Evolutionary conservation across 1,140 invertebrate species (phyloP), one percentile per base, ranked within the genome.

Genomic region (Tetramorium alpestre): DNA sequence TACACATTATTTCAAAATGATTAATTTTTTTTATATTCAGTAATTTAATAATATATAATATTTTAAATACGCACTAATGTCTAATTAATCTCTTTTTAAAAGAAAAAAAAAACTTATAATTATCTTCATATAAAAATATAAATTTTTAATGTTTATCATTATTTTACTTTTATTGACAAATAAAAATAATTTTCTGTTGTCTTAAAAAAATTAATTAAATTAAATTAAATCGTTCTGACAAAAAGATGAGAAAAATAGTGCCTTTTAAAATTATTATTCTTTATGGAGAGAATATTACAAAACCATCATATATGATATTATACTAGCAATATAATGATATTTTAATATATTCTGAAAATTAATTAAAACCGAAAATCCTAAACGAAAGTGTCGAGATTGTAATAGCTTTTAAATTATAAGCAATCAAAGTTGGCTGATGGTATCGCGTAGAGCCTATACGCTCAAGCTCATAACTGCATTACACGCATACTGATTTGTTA

Each of bases 361-460:
- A 44, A 67, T 67, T 44, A 67, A 67, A 67, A 67, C 6, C 38
- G n/a, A 67, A 67, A 67, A 67, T 67, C n/a, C 38, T 44, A 44
- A 44, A 67, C n/a, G 2, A 67, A 67, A 67, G 4, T 67, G 38
- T 41, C 60, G 58, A 60, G 11, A 60, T 60, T 25, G n/a, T 67
- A 67, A 67, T 13, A 67, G 64, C 64, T 67, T 67, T 41, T 5
- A 10, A 41, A 67, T 41, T 44, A 41, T 22, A 41, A 65, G 8
- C 18, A 67, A 44, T 67, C 64, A 22, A 41, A 67, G 64, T 67
- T 67, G 3, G 38, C 7, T 38, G 10, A 67, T 44, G n/a, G n/a
- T 44, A 67, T 38, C 28, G 16, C 38, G 54, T 22, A 64, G 16
- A 64, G 28, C 11, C n/a, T 5, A 13, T 8, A 44, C 10, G 38